phyloP scores from a whole-genome alignment of 2,888 invertebrate species.

The Sylvicola cinctus region DNA sequence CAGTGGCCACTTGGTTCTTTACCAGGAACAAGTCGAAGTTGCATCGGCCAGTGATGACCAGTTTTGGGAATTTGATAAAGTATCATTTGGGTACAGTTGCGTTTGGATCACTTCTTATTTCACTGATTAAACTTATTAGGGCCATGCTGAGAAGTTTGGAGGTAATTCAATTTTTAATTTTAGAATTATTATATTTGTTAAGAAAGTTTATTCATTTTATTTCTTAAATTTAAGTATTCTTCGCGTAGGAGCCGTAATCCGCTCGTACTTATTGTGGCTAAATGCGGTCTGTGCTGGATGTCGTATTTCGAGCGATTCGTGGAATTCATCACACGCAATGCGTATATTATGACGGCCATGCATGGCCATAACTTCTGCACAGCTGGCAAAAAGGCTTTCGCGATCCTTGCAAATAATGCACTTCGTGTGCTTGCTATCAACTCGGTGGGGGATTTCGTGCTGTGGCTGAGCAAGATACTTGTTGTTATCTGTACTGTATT shows the following conservation, averaged over 20 bases:
- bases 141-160: conserved; percentile 22
- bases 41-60: conserved; percentile 25
- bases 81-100: conserved; percentile 62
- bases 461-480: conserved; percentile 43
- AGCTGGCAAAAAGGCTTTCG: conserved; percentile 39
- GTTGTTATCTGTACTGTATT: conserved; percentile 40
- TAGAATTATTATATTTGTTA: neutral
- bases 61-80: conserved; percentile 28
- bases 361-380: conserved; percentile 42
- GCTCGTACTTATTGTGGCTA: conserved; percentile 26
- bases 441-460: conserved; percentile 51
- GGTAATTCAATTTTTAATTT: conserved; percentile 5
- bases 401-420: conserved; percentile 36
- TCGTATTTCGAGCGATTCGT: conserved; percentile 44
- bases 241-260: conserved; percentile 32
- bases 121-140: conserved; percentile 43
- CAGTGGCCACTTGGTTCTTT: conserved; percentile 46
- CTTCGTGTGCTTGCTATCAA: conserved; percentile 46
- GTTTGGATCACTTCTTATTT: conserved; percentile 52
- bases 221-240: conserved; percentile 18
- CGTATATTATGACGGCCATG: conserved; percentile 52
- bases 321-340: conserved; percentile 43
- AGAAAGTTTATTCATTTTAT: no score
- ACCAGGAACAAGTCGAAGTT: conserved; percentile 29
- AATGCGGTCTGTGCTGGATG: conserved; percentile 41